Evolutionary conservation across 2,797 vertebrate species (phyloP).

Genomic region (Huso huso): DNA sequence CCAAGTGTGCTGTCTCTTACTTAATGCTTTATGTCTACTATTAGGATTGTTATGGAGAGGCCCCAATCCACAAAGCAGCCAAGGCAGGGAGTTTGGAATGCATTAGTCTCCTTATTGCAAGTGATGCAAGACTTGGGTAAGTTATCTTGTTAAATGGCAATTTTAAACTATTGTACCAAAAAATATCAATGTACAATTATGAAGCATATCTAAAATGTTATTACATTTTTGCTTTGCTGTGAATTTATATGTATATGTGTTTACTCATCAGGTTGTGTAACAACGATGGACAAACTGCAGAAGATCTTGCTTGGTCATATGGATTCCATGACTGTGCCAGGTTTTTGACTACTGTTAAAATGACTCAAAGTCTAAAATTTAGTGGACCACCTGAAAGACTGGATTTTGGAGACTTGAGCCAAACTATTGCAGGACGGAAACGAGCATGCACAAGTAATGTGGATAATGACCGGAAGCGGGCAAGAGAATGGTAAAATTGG

Average conservation of each 20-base stretch:
- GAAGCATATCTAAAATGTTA: not conserved
- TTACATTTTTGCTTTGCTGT: not conserved
- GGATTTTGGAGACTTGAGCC: slow-evolving; percentile 15
- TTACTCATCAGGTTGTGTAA: slow-evolving; percentile 52
- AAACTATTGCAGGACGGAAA: slow-evolving; percentile 33
- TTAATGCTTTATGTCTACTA: slow-evolving; percentile 23
- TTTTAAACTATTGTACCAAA: not conserved
- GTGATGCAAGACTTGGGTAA: slow-evolving; percentile 58
- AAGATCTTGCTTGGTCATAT: slow-evolving; percentile 57
- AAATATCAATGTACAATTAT: not conserved
- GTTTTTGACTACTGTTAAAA: slow-evolving; percentile 51
- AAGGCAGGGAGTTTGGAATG: slow-evolving; percentile 63
- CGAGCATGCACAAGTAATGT: slow-evolving; percentile 27
- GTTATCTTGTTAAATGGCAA: slow-evolving; percentile 18
- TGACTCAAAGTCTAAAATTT: slow-evolving; percentile 37
- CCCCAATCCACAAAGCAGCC: slow-evolving; percentile 64
- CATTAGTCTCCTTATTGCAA: slow-evolving; percentile 58
- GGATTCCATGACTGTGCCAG: slow-evolving; percentile 60
- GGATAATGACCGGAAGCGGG: slow-evolving; percentile 46
- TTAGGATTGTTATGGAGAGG: slow-evolving; percentile 54
- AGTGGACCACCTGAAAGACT: slow-evolving; percentile 9
- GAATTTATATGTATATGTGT: slow-evolving; percentile 9
- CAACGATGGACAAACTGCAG: slow-evolving; percentile 60
- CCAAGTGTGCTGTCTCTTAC: no score
- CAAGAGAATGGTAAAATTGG: slow-evolving; percentile 37